Conservation (phyloP, 2,113 vertebrate genomes). For the Salvelinus namaycush region DNA sequence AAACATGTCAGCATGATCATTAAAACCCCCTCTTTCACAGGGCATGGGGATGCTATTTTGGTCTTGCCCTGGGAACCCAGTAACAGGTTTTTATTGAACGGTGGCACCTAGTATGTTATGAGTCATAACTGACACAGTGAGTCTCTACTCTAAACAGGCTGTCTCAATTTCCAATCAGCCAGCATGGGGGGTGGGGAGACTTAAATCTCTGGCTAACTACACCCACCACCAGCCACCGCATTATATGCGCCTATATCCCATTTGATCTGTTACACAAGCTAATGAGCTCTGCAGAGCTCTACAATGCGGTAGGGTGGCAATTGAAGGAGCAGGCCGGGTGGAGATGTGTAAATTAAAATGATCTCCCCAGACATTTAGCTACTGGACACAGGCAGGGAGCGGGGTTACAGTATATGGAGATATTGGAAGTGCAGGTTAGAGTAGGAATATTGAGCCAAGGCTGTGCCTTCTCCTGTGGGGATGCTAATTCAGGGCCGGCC, state of each 20-base stretch:
- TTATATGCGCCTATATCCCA: slow-evolving; percentile 36
- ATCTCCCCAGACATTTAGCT: slow-evolving; percentile 42
- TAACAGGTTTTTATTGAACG: background rate
- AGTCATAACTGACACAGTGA: background rate
- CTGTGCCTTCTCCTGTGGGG: slow-evolving; percentile 9
- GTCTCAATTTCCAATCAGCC: background rate
- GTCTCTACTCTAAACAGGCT: background rate
- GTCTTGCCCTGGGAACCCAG: background rate
- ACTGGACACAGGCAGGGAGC: slow-evolving; percentile 37
- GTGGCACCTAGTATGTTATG: background rate
- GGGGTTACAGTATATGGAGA: slow-evolving; percentile 25
- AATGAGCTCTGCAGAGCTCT: slow-evolving; percentile 59
- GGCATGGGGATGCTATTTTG: background rate
- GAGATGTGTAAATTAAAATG: slow-evolving; percentile 52
- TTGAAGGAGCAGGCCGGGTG: slow-evolving; percentile 39
- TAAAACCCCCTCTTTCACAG: background rate
- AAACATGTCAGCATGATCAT: background rate
- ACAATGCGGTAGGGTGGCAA: slow-evolving; percentile 51
- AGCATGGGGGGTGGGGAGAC: background rate
- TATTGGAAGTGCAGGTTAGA: slow-evolving; percentile 48
- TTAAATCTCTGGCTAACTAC: slow-evolving; percentile 17
- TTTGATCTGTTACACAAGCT: slow-evolving; percentile 62
- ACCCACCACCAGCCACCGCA: slow-evolving; percentile 21
- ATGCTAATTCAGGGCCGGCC: slow-evolving; percentile 35
- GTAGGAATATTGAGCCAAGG: slow-evolving; percentile 40